These are phyloP conservation scores for Rutilus rutilus DNA, from an alignment of 2,113 vertebrate genomes.

Conservation along the genomic window DNA sequence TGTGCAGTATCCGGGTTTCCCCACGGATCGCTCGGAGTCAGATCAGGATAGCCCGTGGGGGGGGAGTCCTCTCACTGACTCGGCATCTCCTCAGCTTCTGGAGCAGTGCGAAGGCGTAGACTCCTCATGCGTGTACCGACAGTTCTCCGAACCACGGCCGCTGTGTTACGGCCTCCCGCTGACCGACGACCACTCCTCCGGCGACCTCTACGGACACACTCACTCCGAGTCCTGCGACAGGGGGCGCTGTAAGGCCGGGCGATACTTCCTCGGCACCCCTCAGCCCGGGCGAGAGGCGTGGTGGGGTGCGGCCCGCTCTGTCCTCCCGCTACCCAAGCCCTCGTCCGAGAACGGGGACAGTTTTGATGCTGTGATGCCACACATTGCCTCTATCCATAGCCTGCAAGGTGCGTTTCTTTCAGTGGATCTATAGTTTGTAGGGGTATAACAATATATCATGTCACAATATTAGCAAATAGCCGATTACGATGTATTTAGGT, in stretches of 20 bases:
- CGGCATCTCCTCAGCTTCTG: slow-evolving; percentile 88
- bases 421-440: not conserved
- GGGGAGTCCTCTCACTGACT: slow-evolving; percentile 88
- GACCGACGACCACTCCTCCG: slow-evolving; percentile 73
- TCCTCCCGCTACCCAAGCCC: slow-evolving; percentile 82
- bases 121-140: slow-evolving; percentile 86
- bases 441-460: no score
- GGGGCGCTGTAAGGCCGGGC: slow-evolving; percentile 89
- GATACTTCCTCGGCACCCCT: slow-evolving; percentile 90
- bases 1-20: slow-evolving; percentile 89
- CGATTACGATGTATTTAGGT: no score
- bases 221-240: slow-evolving; percentile 86
- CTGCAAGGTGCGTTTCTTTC: slow-evolving; percentile 70
- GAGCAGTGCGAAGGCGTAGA: slow-evolving; percentile 84
- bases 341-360: slow-evolving; percentile 86
- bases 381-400: slow-evolving; percentile 85
- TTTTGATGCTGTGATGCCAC: slow-evolving; percentile 82
- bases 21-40: slow-evolving; percentile 89
- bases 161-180: slow-evolving; percentile 87
- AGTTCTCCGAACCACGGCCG: slow-evolving; percentile 79
- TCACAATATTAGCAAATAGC: no score
- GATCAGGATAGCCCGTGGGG: slow-evolving; percentile 96
- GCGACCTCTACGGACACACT: slow-evolving; percentile 78
- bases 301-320: slow-evolving; percentile 84
- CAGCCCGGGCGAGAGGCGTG: slow-evolving; percentile 84